Base-by-base conservation (phyloP, 2,797 vertebrate genomes). In the Danio choprae region DNA sequence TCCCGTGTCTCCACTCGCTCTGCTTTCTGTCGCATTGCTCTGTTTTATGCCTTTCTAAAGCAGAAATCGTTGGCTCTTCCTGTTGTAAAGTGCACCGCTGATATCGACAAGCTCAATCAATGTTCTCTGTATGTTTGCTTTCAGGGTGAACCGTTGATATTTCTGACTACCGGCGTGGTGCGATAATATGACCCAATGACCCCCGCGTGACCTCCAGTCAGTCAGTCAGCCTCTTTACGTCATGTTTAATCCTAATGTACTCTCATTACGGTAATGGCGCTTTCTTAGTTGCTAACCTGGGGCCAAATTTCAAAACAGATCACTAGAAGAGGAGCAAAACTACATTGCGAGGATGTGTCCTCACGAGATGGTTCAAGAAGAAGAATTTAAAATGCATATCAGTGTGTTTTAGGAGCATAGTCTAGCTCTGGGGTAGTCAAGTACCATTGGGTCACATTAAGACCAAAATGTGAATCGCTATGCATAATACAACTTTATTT, bases 201-300 rank as follows among this genome's bases (percentile, higher is more conserved):
- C 91, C 88, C 4, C 9, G 80, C 56, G 74, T 85, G 89, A 90
- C 87, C 87, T 86, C 50, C 79, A 4, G 18, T 46, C 7, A 82
- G 29, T 84, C 84, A 84, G 88, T 84, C 87, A 87, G 87, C 80
- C 67, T 87, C 87, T 77, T 77, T 89, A 86, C 80, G 86, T 88
- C 89, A 84, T 4, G n/a, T 87, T 88, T 91, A 92, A 93, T 92
- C 91, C 90, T 89, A 90, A 92, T 89, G 89, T 82, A 84, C 58
- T 71, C 56, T 79, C 22, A 92, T 90, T 91, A 90, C 84, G 80
- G 84, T 82, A 69, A 79, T 56, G 64, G 11, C 72, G 71, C 53
- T 8, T 67, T 55, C 74, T n/a, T 29, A 43, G 44, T 55, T 55
- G 53, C 44, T 41, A 76, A 64, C 53, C 69, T 44, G 40, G 7